These are phyloP conservation scores for Anhinga anhinga DNA, from an alignment of 2,113 vertebrate genomes.

Conservation along the genomic window DNA sequence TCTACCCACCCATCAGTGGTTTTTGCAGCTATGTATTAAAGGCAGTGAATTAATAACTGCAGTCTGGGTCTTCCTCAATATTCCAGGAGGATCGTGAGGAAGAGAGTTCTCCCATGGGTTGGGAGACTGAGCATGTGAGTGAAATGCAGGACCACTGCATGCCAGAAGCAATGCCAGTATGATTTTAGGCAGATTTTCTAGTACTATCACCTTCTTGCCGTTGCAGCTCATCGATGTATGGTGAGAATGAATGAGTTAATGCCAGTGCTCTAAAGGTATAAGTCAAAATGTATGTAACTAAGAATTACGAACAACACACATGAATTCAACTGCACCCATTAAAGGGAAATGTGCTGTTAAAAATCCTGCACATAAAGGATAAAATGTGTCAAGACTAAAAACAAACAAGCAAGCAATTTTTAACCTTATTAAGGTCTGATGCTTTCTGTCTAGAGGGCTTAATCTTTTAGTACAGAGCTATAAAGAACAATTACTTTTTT, in stretches of 20 bases:
- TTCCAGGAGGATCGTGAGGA: not conserved
- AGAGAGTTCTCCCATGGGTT: too few species aligned
- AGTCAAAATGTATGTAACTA: not conserved
- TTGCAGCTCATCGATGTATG: not conserved
- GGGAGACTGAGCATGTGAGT: not conserved
- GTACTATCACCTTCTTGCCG: not conserved
- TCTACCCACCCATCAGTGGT: fast-evolving
- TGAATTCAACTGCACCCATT: not conserved
- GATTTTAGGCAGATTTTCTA: not conserved
- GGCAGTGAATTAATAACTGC: not conserved
- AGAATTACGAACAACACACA: not conserved
- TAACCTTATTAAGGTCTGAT: slow-evolving; percentile 33
- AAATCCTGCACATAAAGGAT: not conserved
- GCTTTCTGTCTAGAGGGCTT: slow-evolving; percentile 10
- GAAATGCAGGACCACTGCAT: not conserved
- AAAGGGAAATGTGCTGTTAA: slow-evolving; percentile 1
- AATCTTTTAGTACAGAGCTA: slow-evolving; percentile 24
- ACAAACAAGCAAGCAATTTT: slow-evolving; percentile 23
- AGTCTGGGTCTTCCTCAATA: not conserved
- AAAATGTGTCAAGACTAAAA: not conserved
- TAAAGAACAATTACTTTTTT: slow-evolving; percentile 41
- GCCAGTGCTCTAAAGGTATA: not conserved
- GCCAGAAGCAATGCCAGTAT: not conserved
- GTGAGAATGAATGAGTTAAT: not conserved
- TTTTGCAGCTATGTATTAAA: not conserved